Conservation (phyloP, 2,113 vertebrate species). For the Panthera tigris region DNA sequence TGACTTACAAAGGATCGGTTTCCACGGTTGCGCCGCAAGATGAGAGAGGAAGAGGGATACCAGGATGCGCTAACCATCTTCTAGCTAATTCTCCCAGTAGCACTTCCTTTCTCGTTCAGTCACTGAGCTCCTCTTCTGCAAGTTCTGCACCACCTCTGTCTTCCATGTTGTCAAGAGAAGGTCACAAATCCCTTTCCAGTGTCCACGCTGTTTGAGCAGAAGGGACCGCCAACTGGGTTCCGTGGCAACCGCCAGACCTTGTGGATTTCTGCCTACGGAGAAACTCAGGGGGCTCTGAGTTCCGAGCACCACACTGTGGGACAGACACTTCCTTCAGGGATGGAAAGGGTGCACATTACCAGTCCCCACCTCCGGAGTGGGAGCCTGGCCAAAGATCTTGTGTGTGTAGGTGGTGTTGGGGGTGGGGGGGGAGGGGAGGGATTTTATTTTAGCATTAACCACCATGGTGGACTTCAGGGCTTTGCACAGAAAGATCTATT, state of each 20-base stretch:
- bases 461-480: background rate
- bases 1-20: background rate
- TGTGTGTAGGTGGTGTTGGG: background rate
- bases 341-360: background rate
- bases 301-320: rapidly evolving
- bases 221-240: background rate
- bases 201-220: background rate
- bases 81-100: background rate
- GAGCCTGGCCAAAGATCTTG: background rate
- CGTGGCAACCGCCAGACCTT: background rate
- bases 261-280: background rate
- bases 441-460: background rate
- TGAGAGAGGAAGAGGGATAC: background rate
- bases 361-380: background rate
- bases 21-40: background rate
- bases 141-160: background rate
- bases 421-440: rapidly evolving
- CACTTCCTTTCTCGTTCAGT: background rate
- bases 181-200: background rate
- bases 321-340: background rate
- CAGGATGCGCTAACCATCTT: rapidly evolving
- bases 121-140: background rate
- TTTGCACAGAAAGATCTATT: background rate
- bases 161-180: background rate
- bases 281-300: background rate